Conservation (phyloP, 2,888 invertebrate genomes). For the Didymodactylos carnosus region DNA sequence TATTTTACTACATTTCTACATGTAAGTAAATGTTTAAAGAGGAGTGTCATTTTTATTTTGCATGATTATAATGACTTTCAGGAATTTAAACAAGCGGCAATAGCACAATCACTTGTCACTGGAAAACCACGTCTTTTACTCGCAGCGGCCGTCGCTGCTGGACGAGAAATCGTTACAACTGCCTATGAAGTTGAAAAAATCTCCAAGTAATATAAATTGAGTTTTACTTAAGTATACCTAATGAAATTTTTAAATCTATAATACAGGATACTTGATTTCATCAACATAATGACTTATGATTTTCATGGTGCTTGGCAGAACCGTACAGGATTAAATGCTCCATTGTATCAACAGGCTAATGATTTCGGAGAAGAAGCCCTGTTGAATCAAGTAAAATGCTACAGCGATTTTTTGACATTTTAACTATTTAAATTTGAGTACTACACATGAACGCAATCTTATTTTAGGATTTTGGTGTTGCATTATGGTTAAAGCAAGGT, state of each 20-base stretch:
- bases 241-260: not conserved
- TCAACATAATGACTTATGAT: conserved; percentile 15
- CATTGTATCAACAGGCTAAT: conserved; percentile 1
- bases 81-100: conserved; percentile 6
- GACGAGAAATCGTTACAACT: not conserved
- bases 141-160: conserved; percentile 8
- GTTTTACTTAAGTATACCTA: not conserved
- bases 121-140: not conserved
- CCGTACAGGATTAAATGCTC: conserved; percentile 10
- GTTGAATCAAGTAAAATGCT: conserved; percentile 2
- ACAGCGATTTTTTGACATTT: not conserved
- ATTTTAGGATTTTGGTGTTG: not conserved
- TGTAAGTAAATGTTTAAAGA: not conserved
- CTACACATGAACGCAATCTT: no score
- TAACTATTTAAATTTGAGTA: not conserved
- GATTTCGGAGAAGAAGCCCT: not conserved
- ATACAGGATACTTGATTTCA: conserved; percentile 4
- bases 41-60: not conserved
- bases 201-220: not conserved
- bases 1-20: conserved; percentile 7
- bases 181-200: conserved; percentile 14
- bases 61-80: no score
- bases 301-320: conserved; percentile 14
- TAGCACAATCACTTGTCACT: not conserved
- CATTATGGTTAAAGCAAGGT: conserved; percentile 6